Evolutionary conservation across 2,113 vertebrate genomes (phyloP).

Genomic region (Rhegmatorhina hoffmannsi): DNA sequence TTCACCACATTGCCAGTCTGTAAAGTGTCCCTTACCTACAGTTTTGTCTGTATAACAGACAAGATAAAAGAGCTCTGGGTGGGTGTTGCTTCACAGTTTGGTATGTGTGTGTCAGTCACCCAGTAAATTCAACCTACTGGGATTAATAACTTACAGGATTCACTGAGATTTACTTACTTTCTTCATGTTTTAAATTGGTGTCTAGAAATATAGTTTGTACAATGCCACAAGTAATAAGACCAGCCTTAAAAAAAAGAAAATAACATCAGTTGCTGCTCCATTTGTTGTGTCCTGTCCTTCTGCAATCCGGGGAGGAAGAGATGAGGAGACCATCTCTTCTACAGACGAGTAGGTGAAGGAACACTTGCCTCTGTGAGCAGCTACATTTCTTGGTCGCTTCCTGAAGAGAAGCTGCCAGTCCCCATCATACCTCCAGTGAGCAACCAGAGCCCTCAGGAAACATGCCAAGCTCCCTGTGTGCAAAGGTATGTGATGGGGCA

Average conservation of each 20-base stretch:
- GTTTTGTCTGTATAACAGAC: not conserved
- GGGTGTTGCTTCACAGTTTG: not conserved
- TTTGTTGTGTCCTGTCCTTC: not conserved
- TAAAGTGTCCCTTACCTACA: not conserved
- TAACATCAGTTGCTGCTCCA: not conserved
- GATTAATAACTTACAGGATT: not conserved
- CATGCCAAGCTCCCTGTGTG: not conserved
- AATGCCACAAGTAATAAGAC: too few species aligned
- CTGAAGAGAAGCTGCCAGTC: not conserved
- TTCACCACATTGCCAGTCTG: fast-evolving
- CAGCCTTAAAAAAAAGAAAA: not conserved
- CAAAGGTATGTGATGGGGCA: not conserved
- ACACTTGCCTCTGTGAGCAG: not conserved
- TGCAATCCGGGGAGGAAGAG: not conserved
- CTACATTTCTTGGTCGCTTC: not conserved
- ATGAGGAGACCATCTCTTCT: not conserved
- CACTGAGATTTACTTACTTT: not conserved
- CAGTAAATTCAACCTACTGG: not conserved
- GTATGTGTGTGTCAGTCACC: not conserved
- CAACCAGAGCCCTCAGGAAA: not conserved
- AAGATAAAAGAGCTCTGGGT: not conserved
- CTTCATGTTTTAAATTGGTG: not conserved
- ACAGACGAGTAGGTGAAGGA: not conserved
- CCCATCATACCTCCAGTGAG: fast-evolving
- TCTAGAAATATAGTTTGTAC: not conserved